Percentiles rank a stretch among this genome's conserved stretches.
Evolutionary conservation across 2,797 vertebrate species (phyloP).

Genomic region (Betta splendens): DNA sequence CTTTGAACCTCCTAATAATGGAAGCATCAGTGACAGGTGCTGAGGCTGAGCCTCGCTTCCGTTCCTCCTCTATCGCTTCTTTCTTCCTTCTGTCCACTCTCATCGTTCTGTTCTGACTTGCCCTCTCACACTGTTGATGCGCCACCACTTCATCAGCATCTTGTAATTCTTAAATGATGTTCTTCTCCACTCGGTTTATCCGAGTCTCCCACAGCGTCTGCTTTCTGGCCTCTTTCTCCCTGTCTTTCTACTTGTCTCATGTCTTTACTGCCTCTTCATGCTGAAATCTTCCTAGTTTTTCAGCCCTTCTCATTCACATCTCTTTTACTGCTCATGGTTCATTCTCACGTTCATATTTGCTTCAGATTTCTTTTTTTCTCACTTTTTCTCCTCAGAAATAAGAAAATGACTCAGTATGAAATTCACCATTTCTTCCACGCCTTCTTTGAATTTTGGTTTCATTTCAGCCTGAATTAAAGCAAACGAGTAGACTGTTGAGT

Average conservation of each 20-base stretch:
- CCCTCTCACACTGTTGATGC: not conserved
- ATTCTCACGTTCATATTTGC: slow-evolving; percentile 11
- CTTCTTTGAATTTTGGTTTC: not conserved
- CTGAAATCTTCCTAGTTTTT: slow-evolving; percentile 11
- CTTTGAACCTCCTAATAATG: no score
- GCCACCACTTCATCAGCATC: not conserved
- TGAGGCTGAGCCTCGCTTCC: no score
- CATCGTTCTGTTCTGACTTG: not conserved
- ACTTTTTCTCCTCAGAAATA: not conserved
- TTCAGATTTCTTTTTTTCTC: slow-evolving; percentile 5
- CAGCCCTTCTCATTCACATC: slow-evolving; percentile 3
- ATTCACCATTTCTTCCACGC: no score
- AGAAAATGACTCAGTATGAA: no score
- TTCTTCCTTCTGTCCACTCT: not conserved
- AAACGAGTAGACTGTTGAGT: not conserved
- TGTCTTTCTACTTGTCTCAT: slow-evolving; percentile 16
- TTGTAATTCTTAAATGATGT: not conserved
- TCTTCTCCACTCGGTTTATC: no score
- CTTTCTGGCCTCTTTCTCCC: not conserved
- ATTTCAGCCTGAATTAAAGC: slow-evolving; percentile 1
- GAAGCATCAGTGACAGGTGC: no score
- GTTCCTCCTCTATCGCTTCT: no score
- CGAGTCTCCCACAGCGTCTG: no score
- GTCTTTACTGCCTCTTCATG: slow-evolving; percentile 15
- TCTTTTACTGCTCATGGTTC: slow-evolving; percentile 1